phyloP scores from a whole-genome alignment of 2,113 vertebrate species.

The Lota lota region DNA sequence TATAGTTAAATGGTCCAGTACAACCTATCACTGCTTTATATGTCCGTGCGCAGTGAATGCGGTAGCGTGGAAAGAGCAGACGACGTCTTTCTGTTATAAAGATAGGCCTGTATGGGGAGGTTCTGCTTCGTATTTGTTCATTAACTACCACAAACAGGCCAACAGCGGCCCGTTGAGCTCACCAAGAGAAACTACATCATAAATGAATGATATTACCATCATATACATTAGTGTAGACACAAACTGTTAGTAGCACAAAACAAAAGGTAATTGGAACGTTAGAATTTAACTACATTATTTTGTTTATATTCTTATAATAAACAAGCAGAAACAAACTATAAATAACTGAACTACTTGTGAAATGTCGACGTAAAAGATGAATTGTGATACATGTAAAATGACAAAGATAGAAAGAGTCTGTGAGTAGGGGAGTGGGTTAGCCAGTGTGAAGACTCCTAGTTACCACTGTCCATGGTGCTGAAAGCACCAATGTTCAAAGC shows the following conservation, averaged over 20 bases:
- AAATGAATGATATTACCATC: neutral
- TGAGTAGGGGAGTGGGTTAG: neutral
- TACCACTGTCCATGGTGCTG: slow-evolving; percentile 22
- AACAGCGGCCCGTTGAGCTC: neutral
- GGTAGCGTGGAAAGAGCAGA: neutral
- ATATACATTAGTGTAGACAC: neutral
- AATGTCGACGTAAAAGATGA: neutral
- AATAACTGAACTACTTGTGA: neutral
- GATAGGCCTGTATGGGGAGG: neutral
- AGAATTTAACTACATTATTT: too few relatives aligned
- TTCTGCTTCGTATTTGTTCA: neutral
- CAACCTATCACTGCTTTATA: neutral
- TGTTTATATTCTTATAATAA: too few relatives aligned
- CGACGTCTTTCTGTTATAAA: neutral
- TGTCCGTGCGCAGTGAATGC: neutral
- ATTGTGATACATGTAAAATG: slow-evolving; percentile 26
- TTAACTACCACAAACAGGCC: neutral
- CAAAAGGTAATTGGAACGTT: too few relatives aligned
- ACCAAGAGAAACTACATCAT: neutral
- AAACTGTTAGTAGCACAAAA: too few relatives aligned
- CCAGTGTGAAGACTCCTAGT: neutral
- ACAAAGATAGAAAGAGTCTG: slow-evolving; percentile 6
- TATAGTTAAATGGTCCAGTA: neutral
- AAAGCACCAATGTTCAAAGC: neutral
- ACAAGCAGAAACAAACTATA: too few relatives aligned